These are phyloP conservation scores for Streptopelia turtur DNA, from an alignment of 2,797 vertebrate species.

Conservation along the genomic window DNA sequence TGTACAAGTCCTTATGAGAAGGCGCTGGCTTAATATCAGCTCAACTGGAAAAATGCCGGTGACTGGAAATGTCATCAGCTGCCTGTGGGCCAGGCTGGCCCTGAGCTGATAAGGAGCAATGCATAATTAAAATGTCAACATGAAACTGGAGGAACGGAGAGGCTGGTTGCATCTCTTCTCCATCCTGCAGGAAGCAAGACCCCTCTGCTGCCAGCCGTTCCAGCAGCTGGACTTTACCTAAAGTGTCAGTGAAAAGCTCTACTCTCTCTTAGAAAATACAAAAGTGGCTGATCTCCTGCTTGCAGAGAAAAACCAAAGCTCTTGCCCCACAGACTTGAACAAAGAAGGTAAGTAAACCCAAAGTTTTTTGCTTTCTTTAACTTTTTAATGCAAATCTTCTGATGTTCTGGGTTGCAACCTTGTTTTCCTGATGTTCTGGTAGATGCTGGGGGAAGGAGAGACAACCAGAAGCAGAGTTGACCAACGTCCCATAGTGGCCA, in stretches of 20 bases:
- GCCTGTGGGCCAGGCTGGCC: slow-evolving; percentile 45
- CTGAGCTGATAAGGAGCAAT: slow-evolving; percentile 42
- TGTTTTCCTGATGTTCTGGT: background rate
- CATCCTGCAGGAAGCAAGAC: background rate
- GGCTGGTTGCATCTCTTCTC: background rate
- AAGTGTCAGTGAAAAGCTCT: background rate
- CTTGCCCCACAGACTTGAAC: background rate
- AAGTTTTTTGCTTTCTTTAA: background rate
- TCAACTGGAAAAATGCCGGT: background rate
- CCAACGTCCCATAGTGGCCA: background rate
- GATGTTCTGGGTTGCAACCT: background rate
- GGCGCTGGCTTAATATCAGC: slow-evolving; percentile 8
- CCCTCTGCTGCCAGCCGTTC: background rate
- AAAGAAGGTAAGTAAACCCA: background rate
- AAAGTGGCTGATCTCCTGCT: background rate
- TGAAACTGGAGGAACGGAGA: background rate
- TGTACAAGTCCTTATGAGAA: background rate
- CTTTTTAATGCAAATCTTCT: background rate
- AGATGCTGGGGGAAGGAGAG: background rate
- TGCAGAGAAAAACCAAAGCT: background rate
- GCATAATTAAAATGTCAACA: slow-evolving; percentile 56
- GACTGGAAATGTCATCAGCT: slow-evolving; percentile 57
- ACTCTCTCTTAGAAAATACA: background rate
- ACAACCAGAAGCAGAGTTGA: background rate
- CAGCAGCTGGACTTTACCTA: background rate